A percentile compares a stretch with the other conserved stretches of the same genome.
These are phyloP conservation scores for Onychomys torridus DNA, from an alignment of 2,797 vertebrate genomes.

Conservation along the genomic window DNA sequence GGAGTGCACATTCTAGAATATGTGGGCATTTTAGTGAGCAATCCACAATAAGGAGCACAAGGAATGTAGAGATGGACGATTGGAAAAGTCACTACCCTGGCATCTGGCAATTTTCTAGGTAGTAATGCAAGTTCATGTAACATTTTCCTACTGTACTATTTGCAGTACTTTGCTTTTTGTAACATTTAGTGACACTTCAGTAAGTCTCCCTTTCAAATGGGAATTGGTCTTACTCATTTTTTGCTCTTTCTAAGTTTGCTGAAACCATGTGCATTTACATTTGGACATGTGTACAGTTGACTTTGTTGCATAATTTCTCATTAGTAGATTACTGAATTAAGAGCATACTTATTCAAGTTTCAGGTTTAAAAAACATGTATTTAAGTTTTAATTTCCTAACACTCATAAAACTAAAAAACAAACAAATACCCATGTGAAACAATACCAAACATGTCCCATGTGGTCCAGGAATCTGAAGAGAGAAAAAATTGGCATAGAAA, in stretches of 20 bases:
- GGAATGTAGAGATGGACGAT: not conserved
- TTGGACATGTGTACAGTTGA: not conserved
- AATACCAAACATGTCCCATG: not conserved
- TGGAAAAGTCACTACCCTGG: not conserved
- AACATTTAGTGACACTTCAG: not conserved
- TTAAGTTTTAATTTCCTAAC: constrained; percentile 37
- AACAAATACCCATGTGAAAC: not conserved
- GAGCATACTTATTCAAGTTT: constrained; percentile 36
- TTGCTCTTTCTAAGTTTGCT: constrained; percentile 26
- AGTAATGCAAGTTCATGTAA: not conserved
- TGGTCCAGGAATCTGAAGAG: not conserved
- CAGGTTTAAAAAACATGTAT: not conserved
- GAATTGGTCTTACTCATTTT: constrained; percentile 2
- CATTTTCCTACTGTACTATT: not conserved
- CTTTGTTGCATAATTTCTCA: constrained; percentile 1
- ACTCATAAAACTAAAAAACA: not conserved
- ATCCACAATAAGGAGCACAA: not conserved
- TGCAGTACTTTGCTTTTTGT: not conserved
- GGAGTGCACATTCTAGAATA: not conserved
- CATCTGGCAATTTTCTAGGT: not conserved
- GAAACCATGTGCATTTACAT: constrained; percentile 51
- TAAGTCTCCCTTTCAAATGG: not conserved
- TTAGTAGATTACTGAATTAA: constrained; percentile 25
- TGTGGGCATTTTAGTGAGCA: not conserved
- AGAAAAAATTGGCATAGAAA: not conserved